Evolutionary conservation across 2,888 invertebrate genomes (phyloP).

Genomic region (Spodoptera picta): DNA sequence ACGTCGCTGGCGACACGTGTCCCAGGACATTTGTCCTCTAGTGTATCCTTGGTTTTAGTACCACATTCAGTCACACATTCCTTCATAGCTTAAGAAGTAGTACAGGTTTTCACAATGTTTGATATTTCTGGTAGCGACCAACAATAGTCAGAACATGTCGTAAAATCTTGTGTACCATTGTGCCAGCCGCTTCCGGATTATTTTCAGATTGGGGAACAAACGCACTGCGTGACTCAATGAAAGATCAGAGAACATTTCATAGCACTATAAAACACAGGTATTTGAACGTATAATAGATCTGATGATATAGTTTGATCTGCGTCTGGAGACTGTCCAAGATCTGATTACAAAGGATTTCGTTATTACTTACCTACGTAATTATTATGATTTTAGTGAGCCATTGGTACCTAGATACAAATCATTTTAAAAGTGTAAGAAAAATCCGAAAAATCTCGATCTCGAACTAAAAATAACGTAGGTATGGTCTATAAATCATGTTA

Average conservation of each 20-base stretch:
- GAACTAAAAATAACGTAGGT: no score
- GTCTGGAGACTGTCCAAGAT: conserved; percentile 11
- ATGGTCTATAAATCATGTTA: no score
- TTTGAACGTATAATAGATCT: conserved; percentile 15
- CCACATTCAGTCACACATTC: neutral
- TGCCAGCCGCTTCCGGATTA: conserved; percentile 31
- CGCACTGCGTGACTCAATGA: conserved; percentile 34
- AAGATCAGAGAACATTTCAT: conserved; percentile 36
- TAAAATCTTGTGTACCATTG: conserved; percentile 33
- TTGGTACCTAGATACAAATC: no score
- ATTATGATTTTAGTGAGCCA: neutral
- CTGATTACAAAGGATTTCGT: neutral
- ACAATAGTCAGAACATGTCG: conserved; percentile 31
- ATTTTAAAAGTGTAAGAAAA: no score
- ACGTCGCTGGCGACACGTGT: no score
- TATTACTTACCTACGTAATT: neutral
- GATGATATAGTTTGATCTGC: conserved; percentile 12
- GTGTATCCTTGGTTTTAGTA: no score
- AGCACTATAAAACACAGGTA: conserved; percentile 23
- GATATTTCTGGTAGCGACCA: conserved; percentile 38
- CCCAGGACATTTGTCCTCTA: no score
- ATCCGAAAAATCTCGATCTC: no score
- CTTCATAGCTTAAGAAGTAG: neutral
- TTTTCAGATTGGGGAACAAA: conserved; percentile 37
- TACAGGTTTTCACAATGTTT: conserved; percentile 5